Conservation (phyloP, 2,888 invertebrate genomes). For the Andrena bicolor region DNA sequence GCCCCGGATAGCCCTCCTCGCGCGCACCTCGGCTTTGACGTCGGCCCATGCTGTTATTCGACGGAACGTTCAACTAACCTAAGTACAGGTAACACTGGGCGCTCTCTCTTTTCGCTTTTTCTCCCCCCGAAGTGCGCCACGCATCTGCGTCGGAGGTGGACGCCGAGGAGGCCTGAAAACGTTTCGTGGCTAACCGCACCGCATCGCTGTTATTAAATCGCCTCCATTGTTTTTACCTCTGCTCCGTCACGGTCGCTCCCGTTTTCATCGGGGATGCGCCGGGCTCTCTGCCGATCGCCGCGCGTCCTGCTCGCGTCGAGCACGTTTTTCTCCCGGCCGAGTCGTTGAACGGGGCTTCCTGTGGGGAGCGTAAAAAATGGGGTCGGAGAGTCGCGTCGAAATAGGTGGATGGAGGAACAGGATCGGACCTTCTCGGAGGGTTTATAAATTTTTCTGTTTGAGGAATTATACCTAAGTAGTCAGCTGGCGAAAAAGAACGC, state of each 20-base stretch:
- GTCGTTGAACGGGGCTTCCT: neutral
- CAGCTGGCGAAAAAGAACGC: too few relatives aligned
- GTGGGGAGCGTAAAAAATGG: neutral
- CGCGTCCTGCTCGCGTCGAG: neutral
- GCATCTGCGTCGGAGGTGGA: neutral
- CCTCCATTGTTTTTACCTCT: constrained; percentile 70
- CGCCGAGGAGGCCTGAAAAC: neutral
- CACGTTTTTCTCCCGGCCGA: neutral
- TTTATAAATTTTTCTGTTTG: neutral
- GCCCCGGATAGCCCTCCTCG: constrained; percentile 34
- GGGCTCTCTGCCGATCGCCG: neutral
- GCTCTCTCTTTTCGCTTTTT: neutral
- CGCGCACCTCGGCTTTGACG: constrained; percentile 40
- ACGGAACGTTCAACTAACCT: constrained; percentile 29
- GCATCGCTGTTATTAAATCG: constrained; percentile 74
- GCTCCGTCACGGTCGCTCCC: constrained; percentile 30
- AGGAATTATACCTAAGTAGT: too few relatives aligned
- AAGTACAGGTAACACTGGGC: constrained; percentile 37
- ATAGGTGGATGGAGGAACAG: neutral
- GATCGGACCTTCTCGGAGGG: neutral
- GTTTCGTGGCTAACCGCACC: constrained; percentile 54
- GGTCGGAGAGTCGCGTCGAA: neutral
- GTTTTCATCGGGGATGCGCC: constrained; percentile 33
- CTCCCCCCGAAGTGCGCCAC: constrained; percentile 7
- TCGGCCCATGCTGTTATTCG: constrained; percentile 16